Base-by-base conservation (phyloP, 2,888 invertebrate species). In the Meloe dianella region DNA sequence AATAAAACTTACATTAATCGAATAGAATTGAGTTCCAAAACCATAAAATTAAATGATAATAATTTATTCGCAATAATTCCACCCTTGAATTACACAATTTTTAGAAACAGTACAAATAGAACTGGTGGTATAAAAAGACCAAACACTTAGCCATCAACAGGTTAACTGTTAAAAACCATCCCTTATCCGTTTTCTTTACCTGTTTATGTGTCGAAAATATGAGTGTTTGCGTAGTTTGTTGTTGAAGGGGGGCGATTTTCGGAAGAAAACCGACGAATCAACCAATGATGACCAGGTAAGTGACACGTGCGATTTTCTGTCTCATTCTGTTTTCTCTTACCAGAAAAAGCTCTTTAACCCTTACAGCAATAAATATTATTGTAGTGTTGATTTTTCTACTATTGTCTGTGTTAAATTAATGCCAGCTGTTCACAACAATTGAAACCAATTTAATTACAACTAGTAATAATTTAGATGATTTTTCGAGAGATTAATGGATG, bases 251-350 rank as follows among this genome's bases (percentile, higher is more conserved):
- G 47, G 47, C 20, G 17, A n/a, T n/a, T 38, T 2, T 6, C n/a
- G 32, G 9, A 7, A n/a, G 14, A n/a, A 38, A 38, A 14, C 2
- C 14, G 7, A 14, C 38, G 58, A 29, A 30, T 12, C 68, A 54
- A 65, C 68, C 68, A 68, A 68, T 68, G 60, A 60, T 47, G 29
- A 63, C 57, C 41, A 63, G 56, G 62, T 57, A 65, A n/a, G 65
- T 67, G 74, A 74, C 76, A 76, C 76, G 76, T 76, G 76, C 76
- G 68, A 70, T 70, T 67, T 70, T 73, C 73, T 70, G 66, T 72
- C 20, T 47, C 20, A 14, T 14, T 38, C 38, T 38, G 9, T 32
- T 8, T 9, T 12, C 14, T 8, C 17, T 14, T 38, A 1, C 10
- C 14, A 14, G 38, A 47, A 7, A 47, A 17, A 20, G n/a, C 20